A percentile compares a stretch with the other conserved stretches of the same genome.
Evolutionary conservation across 2,797 vertebrate genomes (phyloP).

Genomic region (Garrulus glandarius): DNA sequence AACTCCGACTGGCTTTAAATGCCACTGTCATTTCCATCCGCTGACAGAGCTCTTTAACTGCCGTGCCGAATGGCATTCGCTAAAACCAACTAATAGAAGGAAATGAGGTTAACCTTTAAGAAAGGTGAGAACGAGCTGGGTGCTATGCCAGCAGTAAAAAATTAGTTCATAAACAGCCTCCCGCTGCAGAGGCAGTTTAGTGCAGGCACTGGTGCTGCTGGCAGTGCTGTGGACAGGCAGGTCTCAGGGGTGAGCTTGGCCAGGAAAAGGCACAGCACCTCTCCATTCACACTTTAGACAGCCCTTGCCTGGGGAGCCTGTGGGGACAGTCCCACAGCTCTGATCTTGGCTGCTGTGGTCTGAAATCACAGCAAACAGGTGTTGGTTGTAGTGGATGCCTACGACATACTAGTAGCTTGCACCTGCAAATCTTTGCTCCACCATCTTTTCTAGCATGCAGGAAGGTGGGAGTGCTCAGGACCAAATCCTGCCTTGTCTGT

Average conservation of each 20-base stretch:
- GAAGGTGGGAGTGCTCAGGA: background rate
- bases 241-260: background rate
- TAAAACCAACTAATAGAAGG: constrained; percentile 69
- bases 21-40: constrained; percentile 50
- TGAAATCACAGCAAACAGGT: background rate
- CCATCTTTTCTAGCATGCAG: background rate
- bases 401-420: rapidly evolving
- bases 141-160: constrained; percentile 51
- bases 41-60: constrained; percentile 62
- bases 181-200: background rate
- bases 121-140: constrained; percentile 31
- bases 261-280: background rate
- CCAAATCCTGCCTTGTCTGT: background rate
- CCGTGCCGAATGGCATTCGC: background rate
- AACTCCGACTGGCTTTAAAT: constrained; percentile 35
- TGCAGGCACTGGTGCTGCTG: background rate
- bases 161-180: constrained; percentile 59
- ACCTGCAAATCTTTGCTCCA: background rate
- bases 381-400: rapidly evolving
- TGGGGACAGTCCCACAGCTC: background rate
- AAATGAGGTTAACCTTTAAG: constrained; percentile 70
- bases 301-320: background rate
- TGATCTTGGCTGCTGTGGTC: background rate
- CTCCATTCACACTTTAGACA: rapidly evolving
- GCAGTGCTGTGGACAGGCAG: background rate